Base-by-base conservation (phyloP, 2,888 invertebrate species). In the Athalia circularis region DNA sequence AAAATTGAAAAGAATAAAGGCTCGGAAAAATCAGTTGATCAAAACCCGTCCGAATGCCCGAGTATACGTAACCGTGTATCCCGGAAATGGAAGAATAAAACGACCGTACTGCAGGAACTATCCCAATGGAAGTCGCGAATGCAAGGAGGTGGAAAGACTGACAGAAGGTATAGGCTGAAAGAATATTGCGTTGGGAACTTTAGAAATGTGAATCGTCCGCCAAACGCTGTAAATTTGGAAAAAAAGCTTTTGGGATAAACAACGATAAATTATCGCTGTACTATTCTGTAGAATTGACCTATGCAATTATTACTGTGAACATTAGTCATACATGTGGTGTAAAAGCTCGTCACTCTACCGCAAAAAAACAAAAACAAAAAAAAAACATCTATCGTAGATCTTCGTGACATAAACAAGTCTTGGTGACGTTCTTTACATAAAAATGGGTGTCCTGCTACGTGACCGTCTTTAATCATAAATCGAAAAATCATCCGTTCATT, bases 161-260 rank as follows among this genome's bases (percentile, higher is more conserved):
- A 72, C 47, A 45, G 13, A 72, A 72, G 72, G 72, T 72, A 72
- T 57, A 72, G 48, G 6, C 3, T 48, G n/a, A 48, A 47, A 65
- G 13, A 47, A 72, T 29, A 59, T 9, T 45, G 47, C 59, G 8
- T 59, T 59, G 57, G 59, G 13, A 8, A 1, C 43, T 57, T 47
- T 68, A 52, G 29, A 52, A 52, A 52, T 52, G 52, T 15, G 29
- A 29, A 29, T 29, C 29, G 68, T 29, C 68, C 68, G 43, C 54
- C 68, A 59, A 57, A 59, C 47, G 72, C 72, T 72, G 72, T 72
- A 72, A 57, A 72, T 57, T 59, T 59, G 13, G 45, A 65, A 65
- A 47, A 47, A 72, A 59, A 59, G 57, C 59, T 72, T 13, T 72
- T 57, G 57, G 72, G 47, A 62, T 47, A 59, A 57, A 57, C 59